A percentile compares a stretch with the other conserved stretches of the same genome.
phyloP scores from a whole-genome alignment of 2,113 vertebrate genomes.

The Nerophis lumbriciformis region DNA sequence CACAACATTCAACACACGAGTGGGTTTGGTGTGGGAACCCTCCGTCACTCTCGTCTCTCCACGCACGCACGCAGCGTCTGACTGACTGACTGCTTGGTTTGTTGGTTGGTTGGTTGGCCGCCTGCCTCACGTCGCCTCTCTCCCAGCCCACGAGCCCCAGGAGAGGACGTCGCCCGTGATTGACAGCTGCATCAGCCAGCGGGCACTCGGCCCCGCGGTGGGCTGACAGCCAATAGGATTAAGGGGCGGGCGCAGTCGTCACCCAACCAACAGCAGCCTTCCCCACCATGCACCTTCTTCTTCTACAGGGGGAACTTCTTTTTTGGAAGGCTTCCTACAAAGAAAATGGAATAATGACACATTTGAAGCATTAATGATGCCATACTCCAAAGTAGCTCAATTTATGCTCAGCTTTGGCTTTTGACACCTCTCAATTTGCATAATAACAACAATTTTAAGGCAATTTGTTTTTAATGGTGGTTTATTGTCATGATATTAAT shows the following conservation, averaged over 20 bases:
- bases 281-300: slow-evolving; percentile 46
- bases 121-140: slow-evolving; percentile 53
- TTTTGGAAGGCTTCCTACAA: too few species aligned
- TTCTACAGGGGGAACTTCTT: slow-evolving; percentile 5
- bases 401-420: too few species aligned
- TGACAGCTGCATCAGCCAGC: slow-evolving; percentile 72
- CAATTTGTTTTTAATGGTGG: too few species aligned
- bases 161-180: slow-evolving; percentile 69
- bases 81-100: not conserved
- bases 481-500: too few species aligned
- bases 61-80: slow-evolving; percentile 60
- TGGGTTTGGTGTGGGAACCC: slow-evolving; percentile 35
- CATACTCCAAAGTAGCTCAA: too few species aligned
- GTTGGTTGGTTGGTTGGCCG: slow-evolving; percentile 11
- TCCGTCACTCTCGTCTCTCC: slow-evolving; percentile 69
- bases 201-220: slow-evolving; percentile 53
- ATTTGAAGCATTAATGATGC: too few species aligned
- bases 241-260: slow-evolving; percentile 54
- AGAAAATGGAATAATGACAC: too few species aligned
- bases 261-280: not conserved
- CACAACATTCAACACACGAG: slow-evolving; percentile 32
- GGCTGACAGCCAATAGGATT: slow-evolving; percentile 68
- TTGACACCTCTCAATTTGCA: too few species aligned
- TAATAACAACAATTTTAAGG: too few species aligned
- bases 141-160: slow-evolving; percentile 58